Conservation (phyloP, 2,113 vertebrate genomes). For the Mormoops blainvillei region DNA sequence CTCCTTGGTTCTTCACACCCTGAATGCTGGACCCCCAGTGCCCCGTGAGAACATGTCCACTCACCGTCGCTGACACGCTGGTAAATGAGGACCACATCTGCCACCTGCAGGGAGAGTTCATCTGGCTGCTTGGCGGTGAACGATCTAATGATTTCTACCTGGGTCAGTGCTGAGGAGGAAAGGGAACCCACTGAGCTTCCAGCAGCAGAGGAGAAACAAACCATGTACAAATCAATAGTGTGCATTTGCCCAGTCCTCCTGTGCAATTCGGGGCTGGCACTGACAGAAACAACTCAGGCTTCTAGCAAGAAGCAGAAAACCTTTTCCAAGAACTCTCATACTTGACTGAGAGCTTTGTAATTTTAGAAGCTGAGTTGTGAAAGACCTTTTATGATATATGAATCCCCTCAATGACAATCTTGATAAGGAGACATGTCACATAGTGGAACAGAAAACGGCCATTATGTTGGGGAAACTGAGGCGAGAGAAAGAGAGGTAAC, state of each 20-base stretch:
- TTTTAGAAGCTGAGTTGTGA: not conserved
- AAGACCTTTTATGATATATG: not conserved
- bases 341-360: not conserved
- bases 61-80: conserved; percentile 89
- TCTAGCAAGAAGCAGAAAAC: not conserved
- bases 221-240: not conserved
- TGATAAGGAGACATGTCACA: not conserved
- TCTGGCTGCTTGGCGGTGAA: conserved; percentile 95
- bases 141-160: conserved; percentile 91
- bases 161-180: conserved; percentile 82
- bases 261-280: not conserved
- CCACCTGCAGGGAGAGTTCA: conserved; percentile 93
- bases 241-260: rapidly evolving
- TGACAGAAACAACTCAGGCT: not conserved
- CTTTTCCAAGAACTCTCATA: not conserved
- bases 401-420: not conserved
- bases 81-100: conserved; percentile 94
- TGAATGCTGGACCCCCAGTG: rapidly evolving
- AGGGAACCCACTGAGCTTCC: not conserved
- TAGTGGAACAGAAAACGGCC: not conserved
- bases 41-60: conserved; percentile 18
- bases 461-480: not conserved
- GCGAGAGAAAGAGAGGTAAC: not conserved
- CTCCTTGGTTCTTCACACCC: not conserved
- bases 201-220: rapidly evolving